A percentile compares a stretch with the other conserved stretches of the same genome.
Evolutionary conservation across 2,888 invertebrate genomes (phyloP).

Genomic region (Acrocyrtus sp.): DNA sequence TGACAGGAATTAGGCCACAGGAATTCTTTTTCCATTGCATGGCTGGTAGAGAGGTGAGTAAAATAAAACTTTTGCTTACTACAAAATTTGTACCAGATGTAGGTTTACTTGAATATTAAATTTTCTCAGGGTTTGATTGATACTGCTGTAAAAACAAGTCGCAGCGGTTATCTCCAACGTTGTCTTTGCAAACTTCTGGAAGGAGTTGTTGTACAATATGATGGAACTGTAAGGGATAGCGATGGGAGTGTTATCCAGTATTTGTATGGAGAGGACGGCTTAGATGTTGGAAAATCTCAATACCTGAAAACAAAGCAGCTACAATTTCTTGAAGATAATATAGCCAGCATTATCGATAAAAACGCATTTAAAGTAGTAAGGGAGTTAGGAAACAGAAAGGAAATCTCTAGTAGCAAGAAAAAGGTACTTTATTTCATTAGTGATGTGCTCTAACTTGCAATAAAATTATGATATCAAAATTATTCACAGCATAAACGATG

Average conservation of each 20-base stretch:
- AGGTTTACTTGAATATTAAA: background rate
- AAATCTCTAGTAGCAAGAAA: conserved; percentile 64
- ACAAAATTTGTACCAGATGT: background rate
- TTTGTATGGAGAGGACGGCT: conserved; percentile 92
- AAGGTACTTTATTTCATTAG: conserved; percentile 34
- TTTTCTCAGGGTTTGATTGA: conserved; percentile 87
- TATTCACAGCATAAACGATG: no score
- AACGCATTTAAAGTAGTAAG: conserved; percentile 72
- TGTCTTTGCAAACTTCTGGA: conserved; percentile 98
- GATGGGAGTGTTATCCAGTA: conserved; percentile 94
- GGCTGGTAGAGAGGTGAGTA: conserved; percentile 95
- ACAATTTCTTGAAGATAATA: conserved; percentile 85
- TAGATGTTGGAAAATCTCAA: conserved; percentile 88
- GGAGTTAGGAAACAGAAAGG: conserved; percentile 70
- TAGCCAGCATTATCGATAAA: conserved; percentile 73
- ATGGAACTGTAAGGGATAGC: conserved; percentile 94
- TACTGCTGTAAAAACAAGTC: conserved; percentile 99
- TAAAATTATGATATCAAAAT: no score
- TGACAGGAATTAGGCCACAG: conserved; percentile 98
- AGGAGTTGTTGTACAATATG: conserved; percentile 91
- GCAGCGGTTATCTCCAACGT: conserved; percentile 96
- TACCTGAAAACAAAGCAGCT: conserved; percentile 82
- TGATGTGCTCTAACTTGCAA: background rate
- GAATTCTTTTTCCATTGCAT: conserved; percentile 99
- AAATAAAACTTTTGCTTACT: background rate